Conservation (phyloP, 1,140 invertebrate genomes). For the Belonocnema kinseyi region DNA sequence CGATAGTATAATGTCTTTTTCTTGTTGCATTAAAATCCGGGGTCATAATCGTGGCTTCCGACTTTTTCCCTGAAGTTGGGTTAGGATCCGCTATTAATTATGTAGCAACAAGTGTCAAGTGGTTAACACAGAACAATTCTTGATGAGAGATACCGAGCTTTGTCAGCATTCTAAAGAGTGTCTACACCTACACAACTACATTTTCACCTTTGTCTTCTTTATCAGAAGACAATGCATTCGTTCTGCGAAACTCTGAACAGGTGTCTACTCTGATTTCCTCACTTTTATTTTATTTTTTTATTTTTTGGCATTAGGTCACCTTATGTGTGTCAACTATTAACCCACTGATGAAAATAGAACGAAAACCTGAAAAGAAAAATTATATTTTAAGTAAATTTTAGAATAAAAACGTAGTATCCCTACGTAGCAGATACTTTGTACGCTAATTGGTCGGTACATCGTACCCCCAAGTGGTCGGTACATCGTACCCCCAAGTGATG, state of each 20-base stretch:
- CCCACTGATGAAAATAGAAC: too few species aligned
- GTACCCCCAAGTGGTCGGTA: too few species aligned
- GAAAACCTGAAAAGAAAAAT: too few species aligned
- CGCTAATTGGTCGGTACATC: too few species aligned
- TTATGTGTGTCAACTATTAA: too few species aligned
- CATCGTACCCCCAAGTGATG: too few species aligned
- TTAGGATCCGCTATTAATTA: constrained; percentile 6
- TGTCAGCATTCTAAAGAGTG: constrained; percentile 17
- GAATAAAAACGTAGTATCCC: too few species aligned
- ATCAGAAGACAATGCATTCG: background rate
- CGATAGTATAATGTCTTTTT: background rate
- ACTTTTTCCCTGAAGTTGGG: background rate
- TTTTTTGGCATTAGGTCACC: too few species aligned
- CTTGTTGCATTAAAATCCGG: background rate
- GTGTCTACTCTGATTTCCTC: background rate
- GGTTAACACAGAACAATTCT: background rate
- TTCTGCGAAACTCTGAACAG: background rate
- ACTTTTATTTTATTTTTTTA: background rate
- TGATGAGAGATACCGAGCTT: background rate
- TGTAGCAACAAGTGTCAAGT: constrained; percentile 3
- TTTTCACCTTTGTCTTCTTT: constrained; percentile 1
- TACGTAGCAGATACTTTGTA: too few species aligned
- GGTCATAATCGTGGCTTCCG: background rate
- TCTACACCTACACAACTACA: background rate
- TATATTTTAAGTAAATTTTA: too few species aligned